Evolutionary conservation across 2,888 invertebrate genomes (phyloP), one percentile per base, ranked within the genome.

Genomic region (Carcina quercana): DNA sequence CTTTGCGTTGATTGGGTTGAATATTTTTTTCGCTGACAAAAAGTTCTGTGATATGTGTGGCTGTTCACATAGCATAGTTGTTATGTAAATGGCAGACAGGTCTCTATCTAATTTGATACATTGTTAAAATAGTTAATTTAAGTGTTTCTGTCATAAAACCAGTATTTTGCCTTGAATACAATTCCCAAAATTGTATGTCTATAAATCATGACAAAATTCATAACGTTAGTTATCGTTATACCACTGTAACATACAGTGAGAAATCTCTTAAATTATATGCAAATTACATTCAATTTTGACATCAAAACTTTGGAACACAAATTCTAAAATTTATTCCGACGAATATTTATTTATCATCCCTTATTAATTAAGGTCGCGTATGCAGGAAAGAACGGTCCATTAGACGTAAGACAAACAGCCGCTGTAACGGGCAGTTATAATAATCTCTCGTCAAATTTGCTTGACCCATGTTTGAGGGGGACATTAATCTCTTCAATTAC

Each of bases 361-460:
- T 31, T 42, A 52, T 50, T 61, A 64, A 67, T 63, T 50, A 53
- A 47, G 53, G 40, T 49, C 39, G 53, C 46, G 50, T 57, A 56
- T 59, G 61, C 56, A 42, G n/a, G 20, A 37, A 47, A 50, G 39
- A 47, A 52, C 49, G 52, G 53, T 59, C 70, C 67, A 72, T 75
- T 71, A 75, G 68, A 56, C 54, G 45, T 61, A 76, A 72, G 62
- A 67, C 59, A 79, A 79, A 78, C 73, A 79, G 43, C 42, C 54
- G 43, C 50, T 56, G 53, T 47, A 54, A 42, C 35, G 50, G 53
- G 50, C 62, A 63, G 66, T 67, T 68, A 66, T 63, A 61, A 60
- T 79, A 76, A 78, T 75, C 75, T 73, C 69, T 66, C 53, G 45
- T 64, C 66, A 73, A 74, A 73, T 71, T 71, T 69, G 59, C 68